phyloP scores from a whole-genome alignment of 2,888 invertebrate species.

The Baronia brevicornis region DNA sequence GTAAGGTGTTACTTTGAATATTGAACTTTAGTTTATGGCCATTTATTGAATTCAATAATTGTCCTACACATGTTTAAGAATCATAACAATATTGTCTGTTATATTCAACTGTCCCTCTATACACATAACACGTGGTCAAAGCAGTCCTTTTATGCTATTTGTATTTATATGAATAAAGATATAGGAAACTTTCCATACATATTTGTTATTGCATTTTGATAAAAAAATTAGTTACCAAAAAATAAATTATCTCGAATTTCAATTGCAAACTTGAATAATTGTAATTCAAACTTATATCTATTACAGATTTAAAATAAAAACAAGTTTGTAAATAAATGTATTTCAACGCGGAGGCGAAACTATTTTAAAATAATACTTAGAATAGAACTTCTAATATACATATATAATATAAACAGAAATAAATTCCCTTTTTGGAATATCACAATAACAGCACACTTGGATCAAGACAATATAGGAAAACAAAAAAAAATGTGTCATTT shows the following conservation, averaged over 20 bases:
- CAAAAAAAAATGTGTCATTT: not conserved
- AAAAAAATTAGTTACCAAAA: too few relatives aligned
- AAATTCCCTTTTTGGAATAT: slow-evolving; percentile 1
- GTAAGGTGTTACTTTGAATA: too few relatives aligned
- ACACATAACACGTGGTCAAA: too few relatives aligned
- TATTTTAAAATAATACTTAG: slow-evolving; percentile 8
- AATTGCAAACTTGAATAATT: not conserved
- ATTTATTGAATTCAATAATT: too few relatives aligned
- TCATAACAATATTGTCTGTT: too few relatives aligned
- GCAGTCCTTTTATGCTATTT: too few relatives aligned
- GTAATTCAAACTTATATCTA: not conserved
- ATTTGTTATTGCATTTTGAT: too few relatives aligned
- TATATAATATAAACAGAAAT: not conserved
- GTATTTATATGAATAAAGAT: too few relatives aligned
- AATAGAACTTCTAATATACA: slow-evolving; percentile 3
- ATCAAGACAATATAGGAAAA: not conserved
- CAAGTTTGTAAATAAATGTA: slow-evolving; percentile 2
- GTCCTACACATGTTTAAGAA: too few relatives aligned
- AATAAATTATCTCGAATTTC: slow-evolving; percentile 3
- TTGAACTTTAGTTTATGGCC: too few relatives aligned
- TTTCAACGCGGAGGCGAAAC: slow-evolving; percentile 2
- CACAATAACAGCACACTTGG: not conserved
- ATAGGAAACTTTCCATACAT: too few relatives aligned
- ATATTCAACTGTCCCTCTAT: too few relatives aligned
- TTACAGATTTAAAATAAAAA: not conserved